A percentile compares a stretch with the other conserved stretches of the same genome.
Conservation (phyloP, 2,113 vertebrate genomes). For the Halcyon malimbica region DNA sequence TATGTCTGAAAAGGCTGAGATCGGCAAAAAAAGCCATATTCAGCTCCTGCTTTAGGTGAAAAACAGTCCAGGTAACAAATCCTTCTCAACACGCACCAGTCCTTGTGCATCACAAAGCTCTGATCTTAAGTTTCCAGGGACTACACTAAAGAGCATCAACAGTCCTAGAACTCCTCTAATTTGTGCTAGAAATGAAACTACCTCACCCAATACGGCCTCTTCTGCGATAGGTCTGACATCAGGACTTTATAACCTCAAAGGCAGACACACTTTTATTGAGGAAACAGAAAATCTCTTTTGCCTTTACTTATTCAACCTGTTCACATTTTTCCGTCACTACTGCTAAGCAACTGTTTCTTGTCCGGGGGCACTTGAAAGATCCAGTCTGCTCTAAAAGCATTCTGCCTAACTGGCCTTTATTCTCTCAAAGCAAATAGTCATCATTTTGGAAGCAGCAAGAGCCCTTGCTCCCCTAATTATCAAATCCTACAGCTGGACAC, state of each 20-base stretch:
- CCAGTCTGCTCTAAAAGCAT: neutral
- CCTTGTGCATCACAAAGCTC: neutral
- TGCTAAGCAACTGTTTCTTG: neutral
- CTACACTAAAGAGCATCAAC: neutral
- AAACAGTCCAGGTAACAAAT: neutral
- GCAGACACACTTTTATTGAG: neutral
- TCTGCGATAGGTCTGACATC: neutral
- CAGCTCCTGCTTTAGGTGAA: neutral
- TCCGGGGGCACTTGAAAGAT: neutral
- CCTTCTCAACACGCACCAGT: neutral
- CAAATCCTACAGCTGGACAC: neutral
- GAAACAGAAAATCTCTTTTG: neutral
- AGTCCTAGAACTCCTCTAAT: neutral
- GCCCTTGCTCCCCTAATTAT: neutral
- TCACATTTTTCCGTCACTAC: neutral
- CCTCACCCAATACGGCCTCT: neutral
- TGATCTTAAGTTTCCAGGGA: neutral
- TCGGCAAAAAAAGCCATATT: neutral
- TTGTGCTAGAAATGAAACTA: neutral
- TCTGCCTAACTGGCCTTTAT: neutral
- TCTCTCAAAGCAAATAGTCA: neutral
- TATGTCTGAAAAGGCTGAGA: neutral
- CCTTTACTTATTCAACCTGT: neutral
- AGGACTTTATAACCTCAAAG: neutral
- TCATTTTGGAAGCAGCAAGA: neutral